Base-by-base conservation (phyloP, 2,888 invertebrate genomes). In the Mythimna loreyi region DNA sequence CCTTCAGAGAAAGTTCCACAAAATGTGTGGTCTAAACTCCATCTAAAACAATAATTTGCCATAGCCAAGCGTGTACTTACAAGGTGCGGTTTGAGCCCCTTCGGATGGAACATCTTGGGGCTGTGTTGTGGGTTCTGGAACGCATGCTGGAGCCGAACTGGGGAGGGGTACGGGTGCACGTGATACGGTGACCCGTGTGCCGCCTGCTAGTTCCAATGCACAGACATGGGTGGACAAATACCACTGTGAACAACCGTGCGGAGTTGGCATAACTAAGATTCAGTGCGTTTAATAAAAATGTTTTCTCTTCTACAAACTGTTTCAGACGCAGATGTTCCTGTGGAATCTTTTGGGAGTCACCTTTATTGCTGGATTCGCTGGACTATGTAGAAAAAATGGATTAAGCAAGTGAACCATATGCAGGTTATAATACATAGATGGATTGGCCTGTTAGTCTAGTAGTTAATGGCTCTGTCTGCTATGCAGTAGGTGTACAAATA, bases 131-230 rank as follows among this genome's bases (percentile, higher is more conserved):
- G 94, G 65, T 69, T 85, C 93, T 97, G 96, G 93, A 97, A 97
- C 75, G 97, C 97, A 92, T 96, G 97, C 92, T 97, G 97, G 67
- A 97, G 96, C 72, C 97, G 96, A 83, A 95, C 93, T 47, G 96
- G 96, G 76, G 96, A 96, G 71, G 97, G 97, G 88, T 96, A 97
- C 82, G 97, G 97, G 94, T 97, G 97, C 84, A 97, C 97, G 93
- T 97, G 97, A 92, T 97, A 97, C 75, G 97, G 97, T 85, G 97
- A 97, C 86, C 97, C 97, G 92, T 97, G 97, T 90, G 92, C 82
- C 66, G 96, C 92, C 96, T 96, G 93, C 88, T 87, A 82, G 88
- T 90, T 92, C 90, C 87, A 89, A 81, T 80, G 94, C 85, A 95
- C 96, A 96, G 95, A 95, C 95, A 95, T 95, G 91, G 88, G 88